phyloP scores from a whole-genome alignment of 2,888 invertebrate genomes.

The Pollenia angustigena region DNA sequence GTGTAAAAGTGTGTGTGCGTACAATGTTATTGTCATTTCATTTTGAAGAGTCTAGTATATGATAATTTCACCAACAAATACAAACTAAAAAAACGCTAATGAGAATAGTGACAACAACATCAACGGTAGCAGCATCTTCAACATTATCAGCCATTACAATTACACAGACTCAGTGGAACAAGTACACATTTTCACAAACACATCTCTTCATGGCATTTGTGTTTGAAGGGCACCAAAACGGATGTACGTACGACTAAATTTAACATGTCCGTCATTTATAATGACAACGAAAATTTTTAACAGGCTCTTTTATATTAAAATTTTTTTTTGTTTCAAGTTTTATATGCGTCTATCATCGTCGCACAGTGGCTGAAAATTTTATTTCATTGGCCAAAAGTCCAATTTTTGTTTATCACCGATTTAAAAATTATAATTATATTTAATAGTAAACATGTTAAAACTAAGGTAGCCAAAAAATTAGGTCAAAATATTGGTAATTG shows the following conservation, averaged over 20 bases:
- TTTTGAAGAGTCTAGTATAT: constrained; percentile 32
- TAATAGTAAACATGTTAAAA: no score
- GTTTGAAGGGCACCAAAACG: constrained; percentile 33
- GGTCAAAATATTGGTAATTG: no score
- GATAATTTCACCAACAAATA: constrained; percentile 36
- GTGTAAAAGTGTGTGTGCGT: not conserved
- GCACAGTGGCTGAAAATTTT: no score
- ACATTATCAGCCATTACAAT: constrained; percentile 28
- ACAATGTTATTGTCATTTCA: constrained; percentile 64
- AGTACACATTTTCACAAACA: not conserved
- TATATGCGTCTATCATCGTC: not conserved
- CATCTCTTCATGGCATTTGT: constrained; percentile 1
- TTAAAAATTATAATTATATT: no score
- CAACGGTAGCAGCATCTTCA: constrained; percentile 5
- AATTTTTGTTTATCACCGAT: no score
- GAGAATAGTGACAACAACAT: constrained; percentile 39
- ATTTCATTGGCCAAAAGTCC: no score
- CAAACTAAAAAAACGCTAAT: constrained; percentile 26
- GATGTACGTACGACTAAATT: constrained; percentile 43
- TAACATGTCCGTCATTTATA: constrained; percentile 62
- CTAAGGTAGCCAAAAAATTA: no score
- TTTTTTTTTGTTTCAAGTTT: constrained; percentile 1
- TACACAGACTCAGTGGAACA: not conserved
- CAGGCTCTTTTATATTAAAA: constrained; percentile 24
- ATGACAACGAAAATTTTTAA: constrained; percentile 61